These are phyloP conservation scores for Solea solea DNA, from an alignment of 2,113 vertebrate genomes.

Conservation along the genomic window DNA sequence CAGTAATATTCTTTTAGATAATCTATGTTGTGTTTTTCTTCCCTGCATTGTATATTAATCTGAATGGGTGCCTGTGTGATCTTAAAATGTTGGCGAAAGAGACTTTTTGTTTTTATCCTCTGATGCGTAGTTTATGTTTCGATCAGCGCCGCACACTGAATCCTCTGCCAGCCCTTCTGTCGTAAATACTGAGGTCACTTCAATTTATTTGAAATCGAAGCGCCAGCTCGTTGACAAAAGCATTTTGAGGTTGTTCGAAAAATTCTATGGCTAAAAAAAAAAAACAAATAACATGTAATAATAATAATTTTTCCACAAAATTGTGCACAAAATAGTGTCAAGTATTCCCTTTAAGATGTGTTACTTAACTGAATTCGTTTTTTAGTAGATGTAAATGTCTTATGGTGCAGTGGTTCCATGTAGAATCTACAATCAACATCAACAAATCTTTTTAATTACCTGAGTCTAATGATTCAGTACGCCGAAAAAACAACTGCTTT, in stretches of 20 bases:
- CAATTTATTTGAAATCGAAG: constrained; percentile 3
- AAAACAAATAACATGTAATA: not conserved
- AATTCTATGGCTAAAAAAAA: not conserved
- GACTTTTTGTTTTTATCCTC: not conserved
- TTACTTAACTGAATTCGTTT: constrained; percentile 29
- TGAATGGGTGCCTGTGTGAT: not conserved
- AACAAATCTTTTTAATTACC: too few species aligned
- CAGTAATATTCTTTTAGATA: not conserved
- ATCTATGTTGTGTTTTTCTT: not conserved
- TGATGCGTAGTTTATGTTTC: not conserved
- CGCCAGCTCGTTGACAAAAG: not conserved
- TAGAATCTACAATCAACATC: not conserved
- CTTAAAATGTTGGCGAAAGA: not conserved
- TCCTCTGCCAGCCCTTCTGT: not conserved
- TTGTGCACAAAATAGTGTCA: too few species aligned
- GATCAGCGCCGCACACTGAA: not conserved
- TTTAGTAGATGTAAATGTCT: not conserved
- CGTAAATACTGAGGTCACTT: not conserved
- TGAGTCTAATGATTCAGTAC: too few species aligned
- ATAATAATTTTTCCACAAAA: not conserved
- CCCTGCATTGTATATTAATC: not conserved
- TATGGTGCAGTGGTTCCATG: not conserved
- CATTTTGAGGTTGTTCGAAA: not conserved
- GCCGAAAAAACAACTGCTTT: too few species aligned
- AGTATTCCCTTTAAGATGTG: too few species aligned